Evolutionary conservation across 2,888 invertebrate genomes (phyloP).

Genomic region (Ellobium chinense): DNA sequence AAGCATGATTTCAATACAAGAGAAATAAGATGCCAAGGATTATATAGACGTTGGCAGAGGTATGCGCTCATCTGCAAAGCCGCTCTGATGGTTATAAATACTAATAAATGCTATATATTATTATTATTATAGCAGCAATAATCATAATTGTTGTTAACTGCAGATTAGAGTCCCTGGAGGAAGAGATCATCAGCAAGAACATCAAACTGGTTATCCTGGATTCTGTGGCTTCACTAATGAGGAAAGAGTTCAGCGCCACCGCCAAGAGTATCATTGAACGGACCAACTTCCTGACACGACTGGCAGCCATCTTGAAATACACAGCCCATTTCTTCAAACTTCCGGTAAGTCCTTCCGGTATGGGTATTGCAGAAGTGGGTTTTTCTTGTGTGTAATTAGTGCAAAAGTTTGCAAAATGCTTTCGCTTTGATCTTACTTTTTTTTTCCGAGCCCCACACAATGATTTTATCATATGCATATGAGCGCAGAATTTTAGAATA

Average conservation of each 20-base stretch:
- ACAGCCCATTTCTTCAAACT: conserved; percentile 67
- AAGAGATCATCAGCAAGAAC: conserved; percentile 62
- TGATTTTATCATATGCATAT: too few relatives aligned
- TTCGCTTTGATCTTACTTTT: too few relatives aligned
- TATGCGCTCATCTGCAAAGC: too few relatives aligned
- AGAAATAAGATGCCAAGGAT: neutral
- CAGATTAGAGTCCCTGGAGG: conserved; percentile 66
- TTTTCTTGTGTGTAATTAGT: too few relatives aligned
- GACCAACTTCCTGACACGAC: conserved; percentile 63
- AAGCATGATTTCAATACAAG: neutral
- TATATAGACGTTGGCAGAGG: too few relatives aligned
- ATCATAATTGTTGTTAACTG: neutral
- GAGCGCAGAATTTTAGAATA: too few relatives aligned
- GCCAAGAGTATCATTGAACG: conserved; percentile 57
- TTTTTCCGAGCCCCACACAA: too few relatives aligned
- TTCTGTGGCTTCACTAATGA: conserved; percentile 71
- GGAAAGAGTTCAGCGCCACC: conserved; percentile 67
- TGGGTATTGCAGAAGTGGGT: too few relatives aligned
- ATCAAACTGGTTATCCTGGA: conserved; percentile 66
- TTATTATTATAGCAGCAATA: too few relatives aligned
- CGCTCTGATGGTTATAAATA: too few relatives aligned
- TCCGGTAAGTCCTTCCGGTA: conserved; percentile 61
- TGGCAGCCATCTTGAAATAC: conserved; percentile 69
- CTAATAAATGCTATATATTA: too few relatives aligned
- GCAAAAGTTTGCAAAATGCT: too few relatives aligned